These are phyloP conservation scores for Sympetrum striolatum DNA, from an alignment of 2,888 invertebrate genomes.

Conservation along the genomic window DNA sequence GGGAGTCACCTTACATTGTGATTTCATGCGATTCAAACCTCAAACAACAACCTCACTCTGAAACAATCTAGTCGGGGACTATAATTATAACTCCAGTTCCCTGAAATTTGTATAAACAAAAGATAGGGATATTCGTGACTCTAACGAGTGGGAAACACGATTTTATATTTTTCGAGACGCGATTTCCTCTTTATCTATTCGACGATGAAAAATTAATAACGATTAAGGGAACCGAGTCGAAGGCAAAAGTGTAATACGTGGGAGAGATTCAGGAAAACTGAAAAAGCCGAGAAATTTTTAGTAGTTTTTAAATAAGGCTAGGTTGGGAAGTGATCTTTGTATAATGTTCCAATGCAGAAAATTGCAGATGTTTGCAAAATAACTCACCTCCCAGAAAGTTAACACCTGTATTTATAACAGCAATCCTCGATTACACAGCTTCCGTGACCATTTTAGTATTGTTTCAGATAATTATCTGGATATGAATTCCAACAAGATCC, in stretches of 20 bases:
- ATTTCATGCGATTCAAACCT: no score
- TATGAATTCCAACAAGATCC: no score
- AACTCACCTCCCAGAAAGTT: no score
- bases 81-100: conserved; percentile 8
- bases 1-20: neutral
- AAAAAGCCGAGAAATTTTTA: neutral
- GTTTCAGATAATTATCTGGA: no score
- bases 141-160: neutral
- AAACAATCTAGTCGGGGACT: neutral
- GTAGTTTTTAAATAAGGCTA: no score
- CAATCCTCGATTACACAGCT: no score
- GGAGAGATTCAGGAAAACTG: neutral
- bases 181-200: neutral
- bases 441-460: no score
- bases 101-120: conserved; percentile 27
- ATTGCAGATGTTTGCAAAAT: no score
- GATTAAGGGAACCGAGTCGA: neutral
- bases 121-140: neutral
- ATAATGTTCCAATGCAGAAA: no score
- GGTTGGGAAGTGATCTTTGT: no score
- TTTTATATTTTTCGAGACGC: neutral
- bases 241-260: neutral
- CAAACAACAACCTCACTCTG: neutral
- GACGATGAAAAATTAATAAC: neutral
- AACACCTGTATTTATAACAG: no score